Evolutionary conservation across 2,797 vertebrate species (phyloP).

Genomic region (Dipus sagitta): DNA sequence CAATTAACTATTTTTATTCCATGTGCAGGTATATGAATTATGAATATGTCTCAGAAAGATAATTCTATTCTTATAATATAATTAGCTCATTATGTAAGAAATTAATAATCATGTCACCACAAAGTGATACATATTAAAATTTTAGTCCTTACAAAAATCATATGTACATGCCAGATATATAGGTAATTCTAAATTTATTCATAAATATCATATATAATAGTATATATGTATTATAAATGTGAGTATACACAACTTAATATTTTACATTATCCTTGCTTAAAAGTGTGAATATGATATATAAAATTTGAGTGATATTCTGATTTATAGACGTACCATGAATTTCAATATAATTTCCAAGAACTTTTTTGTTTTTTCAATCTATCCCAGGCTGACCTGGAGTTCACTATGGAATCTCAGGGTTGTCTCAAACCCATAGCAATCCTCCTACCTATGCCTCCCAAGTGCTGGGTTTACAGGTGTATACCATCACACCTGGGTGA

Average conservation of each 20-base stretch:
- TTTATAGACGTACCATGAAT: neutral
- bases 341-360: neutral
- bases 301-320: neutral
- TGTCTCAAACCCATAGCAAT: no score
- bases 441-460: no score
- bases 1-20: slow-evolving; percentile 22
- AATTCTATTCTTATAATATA: neutral
- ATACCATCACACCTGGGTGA: neutral
- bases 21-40: neutral
- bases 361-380: neutral
- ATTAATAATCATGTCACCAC: neutral
- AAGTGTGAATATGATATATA: neutral
- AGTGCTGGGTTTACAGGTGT: no score
- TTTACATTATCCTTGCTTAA: slow-evolving; percentile 28
- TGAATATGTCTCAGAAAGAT: slow-evolving; percentile 24
- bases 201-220: neutral
- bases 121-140: neutral
- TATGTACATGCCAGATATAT: neutral
- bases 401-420: no score
- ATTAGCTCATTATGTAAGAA: slow-evolving; percentile 27
- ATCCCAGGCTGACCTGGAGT: no score
- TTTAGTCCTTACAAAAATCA: neutral
- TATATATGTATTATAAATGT: neutral
- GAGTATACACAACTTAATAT: neutral
- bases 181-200: neutral